Percentiles rank a stretch among this genome's conserved stretches.
Conservation (phyloP, 2,113 vertebrate genomes). For the Pomatostomus ruficeps region DNA sequence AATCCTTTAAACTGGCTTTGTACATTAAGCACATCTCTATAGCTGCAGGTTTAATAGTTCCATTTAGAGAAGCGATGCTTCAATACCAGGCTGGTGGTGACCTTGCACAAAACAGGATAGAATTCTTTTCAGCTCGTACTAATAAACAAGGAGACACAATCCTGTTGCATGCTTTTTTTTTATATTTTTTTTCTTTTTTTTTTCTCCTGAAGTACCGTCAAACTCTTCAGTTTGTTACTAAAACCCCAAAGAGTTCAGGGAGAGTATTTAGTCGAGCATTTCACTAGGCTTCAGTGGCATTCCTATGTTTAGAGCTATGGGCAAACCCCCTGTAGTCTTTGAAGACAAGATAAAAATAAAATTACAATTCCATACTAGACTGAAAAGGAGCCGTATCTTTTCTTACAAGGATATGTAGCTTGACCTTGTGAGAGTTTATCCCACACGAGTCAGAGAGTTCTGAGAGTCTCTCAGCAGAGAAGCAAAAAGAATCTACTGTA, state of each 20-base stretch:
- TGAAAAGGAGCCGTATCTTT: background rate
- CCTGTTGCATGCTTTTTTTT: background rate
- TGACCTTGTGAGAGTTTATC: background rate
- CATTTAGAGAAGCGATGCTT: conserved; percentile 8
- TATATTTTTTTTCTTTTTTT: background rate
- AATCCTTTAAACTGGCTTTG: conserved; percentile 29
- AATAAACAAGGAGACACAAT: background rate
- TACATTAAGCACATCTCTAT: conserved; percentile 37
- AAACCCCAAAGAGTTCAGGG: background rate
- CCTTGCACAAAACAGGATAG: background rate
- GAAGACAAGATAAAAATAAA: background rate
- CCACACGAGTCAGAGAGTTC: background rate
- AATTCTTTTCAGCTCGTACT: background rate
- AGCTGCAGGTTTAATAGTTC: background rate
- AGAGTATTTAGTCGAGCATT: background rate
- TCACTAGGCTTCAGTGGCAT: background rate
- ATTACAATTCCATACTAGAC: background rate
- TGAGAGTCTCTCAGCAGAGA: background rate
- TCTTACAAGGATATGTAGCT: background rate
- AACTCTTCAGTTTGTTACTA: conserved; percentile 18
- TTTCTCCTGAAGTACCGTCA: background rate
- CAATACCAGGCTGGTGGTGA: conserved; percentile 1
- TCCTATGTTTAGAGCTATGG: background rate
- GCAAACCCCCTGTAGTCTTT: background rate
- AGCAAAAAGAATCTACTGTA: conserved; percentile 12